phyloP scores from a whole-genome alignment of 2,888 invertebrate genomes.

The Mesopsocus fuscifrons region DNA sequence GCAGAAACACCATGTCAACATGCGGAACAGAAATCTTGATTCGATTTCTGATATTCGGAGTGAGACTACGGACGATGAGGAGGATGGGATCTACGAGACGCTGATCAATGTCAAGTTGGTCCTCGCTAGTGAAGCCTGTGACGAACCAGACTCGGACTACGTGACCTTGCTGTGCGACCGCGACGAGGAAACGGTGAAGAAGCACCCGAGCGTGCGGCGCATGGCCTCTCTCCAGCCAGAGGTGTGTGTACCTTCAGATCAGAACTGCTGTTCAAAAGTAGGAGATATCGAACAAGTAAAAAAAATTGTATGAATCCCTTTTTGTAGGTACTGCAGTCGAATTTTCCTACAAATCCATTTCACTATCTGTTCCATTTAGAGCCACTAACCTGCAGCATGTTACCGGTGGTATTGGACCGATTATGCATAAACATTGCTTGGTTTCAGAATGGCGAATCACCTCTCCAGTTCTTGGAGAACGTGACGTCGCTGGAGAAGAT shows the following conservation, averaged over 20 bases:
- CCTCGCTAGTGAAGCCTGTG: not conserved
- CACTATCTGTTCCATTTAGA: too few relatives aligned
- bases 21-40: conserved; percentile 26
- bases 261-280: too few relatives aligned
- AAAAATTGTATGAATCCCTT: too few relatives aligned
- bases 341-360: too few relatives aligned
- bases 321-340: too few relatives aligned
- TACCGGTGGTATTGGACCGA: too few relatives aligned
- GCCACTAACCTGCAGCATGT: too few relatives aligned
- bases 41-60: conserved; percentile 11
- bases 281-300: too few relatives aligned
- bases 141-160: conserved; percentile 14
- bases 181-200: conserved; percentile 17
- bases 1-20: conserved; percentile 38
- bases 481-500: not conserved
- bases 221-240: too few relatives aligned
- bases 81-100: conserved; percentile 16
- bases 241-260: too few relatives aligned
- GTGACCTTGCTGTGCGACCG: conserved; percentile 7
- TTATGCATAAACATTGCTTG: too few relatives aligned
- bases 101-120: conserved; percentile 11
- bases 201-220: conserved; percentile 15
- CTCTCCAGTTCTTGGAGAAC: not conserved
- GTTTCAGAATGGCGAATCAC: too few relatives aligned
- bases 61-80: conserved; percentile 13